Conservation (phyloP, 2,888 invertebrate genomes). For the Neocrepidodera transversa region DNA sequence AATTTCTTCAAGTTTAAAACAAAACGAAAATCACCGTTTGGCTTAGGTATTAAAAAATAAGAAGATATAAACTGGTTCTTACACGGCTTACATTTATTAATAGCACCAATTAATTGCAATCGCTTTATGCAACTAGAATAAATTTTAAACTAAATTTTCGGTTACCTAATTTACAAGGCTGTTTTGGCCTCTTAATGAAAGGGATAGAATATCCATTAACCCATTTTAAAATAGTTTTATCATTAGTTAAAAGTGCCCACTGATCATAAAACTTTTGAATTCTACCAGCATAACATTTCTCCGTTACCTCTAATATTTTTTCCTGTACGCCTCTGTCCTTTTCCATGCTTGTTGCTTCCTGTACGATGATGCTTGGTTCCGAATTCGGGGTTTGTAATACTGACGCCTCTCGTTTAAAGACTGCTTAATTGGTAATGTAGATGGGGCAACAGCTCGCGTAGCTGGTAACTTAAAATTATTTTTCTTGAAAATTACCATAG, state of each 20-base stretch:
- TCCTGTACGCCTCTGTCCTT: no score
- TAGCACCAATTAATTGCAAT: constrained; percentile 4
- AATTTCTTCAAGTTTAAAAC: constrained; percentile 1
- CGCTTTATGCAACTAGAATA: not conserved
- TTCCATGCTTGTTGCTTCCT: no score
- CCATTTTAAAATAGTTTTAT: constrained; percentile 2
- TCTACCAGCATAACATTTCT: no score
- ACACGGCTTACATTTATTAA: constrained; percentile 1
- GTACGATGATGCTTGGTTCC: no score
- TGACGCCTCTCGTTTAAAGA: no score
- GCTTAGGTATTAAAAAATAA: not conserved
- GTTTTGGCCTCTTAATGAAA: constrained; percentile 2
- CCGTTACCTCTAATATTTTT: no score
- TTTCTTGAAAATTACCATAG: no score
- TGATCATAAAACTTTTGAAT: not conserved
- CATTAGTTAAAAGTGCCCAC: not conserved
- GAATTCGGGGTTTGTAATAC: no score
- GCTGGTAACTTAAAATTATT: no score
- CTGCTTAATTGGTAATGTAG: no score
- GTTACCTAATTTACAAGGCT: not conserved
- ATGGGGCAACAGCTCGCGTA: no score
- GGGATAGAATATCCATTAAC: constrained; percentile 4
- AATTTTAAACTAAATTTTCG: constrained; percentile 1
- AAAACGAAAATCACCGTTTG: not conserved
- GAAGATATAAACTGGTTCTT: not conserved